phyloP scores from a whole-genome alignment of 2,888 invertebrate species.

The Drosophila dives region DNA sequence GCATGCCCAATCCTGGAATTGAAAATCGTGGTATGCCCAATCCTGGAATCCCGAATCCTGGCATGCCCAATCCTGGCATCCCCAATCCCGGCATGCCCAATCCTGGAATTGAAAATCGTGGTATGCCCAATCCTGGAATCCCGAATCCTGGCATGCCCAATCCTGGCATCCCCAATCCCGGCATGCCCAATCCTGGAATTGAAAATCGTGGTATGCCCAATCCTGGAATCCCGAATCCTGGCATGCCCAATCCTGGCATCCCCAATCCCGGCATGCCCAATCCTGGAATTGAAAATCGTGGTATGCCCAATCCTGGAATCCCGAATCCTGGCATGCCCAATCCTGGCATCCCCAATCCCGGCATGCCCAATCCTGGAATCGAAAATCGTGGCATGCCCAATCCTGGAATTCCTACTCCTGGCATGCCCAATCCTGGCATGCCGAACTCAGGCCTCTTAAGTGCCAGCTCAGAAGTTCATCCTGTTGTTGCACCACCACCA shows the following conservation, averaged over 20 bases:
- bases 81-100: slow-evolving; percentile 18
- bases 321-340: slow-evolving; percentile 34
- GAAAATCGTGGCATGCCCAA: slow-evolving; percentile 22
- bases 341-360: slow-evolving; percentile 8
- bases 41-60: slow-evolving; percentile 13
- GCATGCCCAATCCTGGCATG: slow-evolving; percentile 10
- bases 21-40: slow-evolving; percentile 11
- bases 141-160: slow-evolving; percentile 19
- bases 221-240: slow-evolving; percentile 1
- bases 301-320: slow-evolving; percentile 3
- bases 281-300: slow-evolving; percentile 1
- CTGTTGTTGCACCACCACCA: slow-evolving; percentile 31
- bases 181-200: slow-evolving; percentile 16
- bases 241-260: slow-evolving; percentile 17
- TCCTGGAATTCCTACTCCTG: slow-evolving; percentile 12
- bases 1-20: slow-evolving; percentile 13
- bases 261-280: slow-evolving; percentile 11
- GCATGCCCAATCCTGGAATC: slow-evolving; percentile 17
- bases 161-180: slow-evolving; percentile 1
- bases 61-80: slow-evolving; percentile 28
- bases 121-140: slow-evolving; percentile 20
- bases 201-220: slow-evolving; percentile 8
- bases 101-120: slow-evolving; percentile 13
- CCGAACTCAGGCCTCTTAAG: slow-evolving; percentile 3
- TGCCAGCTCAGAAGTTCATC: slow-evolving; percentile 34